Evolutionary conservation across 2,113 vertebrate species (phyloP), one percentile per base, ranked within the genome.

Genomic region (Sander vitreus): DNA sequence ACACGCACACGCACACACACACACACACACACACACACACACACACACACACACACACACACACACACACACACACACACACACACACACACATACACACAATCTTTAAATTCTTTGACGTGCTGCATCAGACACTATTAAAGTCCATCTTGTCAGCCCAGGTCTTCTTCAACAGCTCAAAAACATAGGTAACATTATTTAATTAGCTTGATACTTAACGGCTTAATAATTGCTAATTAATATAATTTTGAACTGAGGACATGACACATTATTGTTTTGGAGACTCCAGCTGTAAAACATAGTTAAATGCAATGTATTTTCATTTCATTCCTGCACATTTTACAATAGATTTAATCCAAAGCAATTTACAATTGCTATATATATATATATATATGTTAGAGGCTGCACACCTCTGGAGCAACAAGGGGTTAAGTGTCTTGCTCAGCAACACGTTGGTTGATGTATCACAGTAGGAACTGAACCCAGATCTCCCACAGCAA

Each of bases 21-120:
- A 72, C 73, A 58, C 70, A 30, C 73, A 47, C 62, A 63, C 74
- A 59, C 71, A 70, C 54, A 58, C 50, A 36, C 76, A 70, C 64
- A 54, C 54, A 62, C 72, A 54, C 71, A 53, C 76, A 50, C 62
- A 36, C 64, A 12, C 67, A 53, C 64, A 54, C 55, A 64, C 63
- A 66, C 60, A 57, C 50, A 57, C 62, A 55, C 43, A 54, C 72
- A 67, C 60, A n/a, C 60, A 73, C 27, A 54, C 60, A 63, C n/a
- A n/a, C 23, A 59, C 39, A 47, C 47, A 73, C 71, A 65, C 57
- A 62, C 25, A 36, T 19, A 64, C 43, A 25, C 67, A 16, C 19
- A 73, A 36, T 54, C 64, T 72, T 63, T 7, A 73, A 18, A 60
- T 73, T 88, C 51, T 78, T 74, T 72, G 9, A 64, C 3, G 2